A percentile compares a stretch with the other conserved stretches of the same genome.
These are phyloP conservation scores for Anthoscopus minutus DNA, from an alignment of 2,113 vertebrate species.

Conservation along the genomic window DNA sequence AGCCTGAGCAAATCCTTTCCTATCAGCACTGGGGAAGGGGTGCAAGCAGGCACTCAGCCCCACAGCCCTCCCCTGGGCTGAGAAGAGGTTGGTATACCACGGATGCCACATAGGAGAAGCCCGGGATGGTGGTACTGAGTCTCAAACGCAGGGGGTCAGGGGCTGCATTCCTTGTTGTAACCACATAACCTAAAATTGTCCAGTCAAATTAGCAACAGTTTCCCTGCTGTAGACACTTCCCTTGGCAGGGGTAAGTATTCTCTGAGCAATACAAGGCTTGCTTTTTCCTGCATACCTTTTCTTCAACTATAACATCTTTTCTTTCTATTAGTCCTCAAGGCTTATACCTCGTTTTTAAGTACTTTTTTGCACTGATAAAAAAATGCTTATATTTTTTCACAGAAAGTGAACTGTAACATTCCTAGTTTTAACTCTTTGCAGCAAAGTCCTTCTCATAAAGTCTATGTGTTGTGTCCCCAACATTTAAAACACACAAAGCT, in stretches of 20 bases:
- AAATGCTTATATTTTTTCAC: background rate
- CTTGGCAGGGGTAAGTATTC: background rate
- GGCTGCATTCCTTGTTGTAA: background rate
- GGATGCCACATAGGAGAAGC: background rate
- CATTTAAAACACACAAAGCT: background rate
- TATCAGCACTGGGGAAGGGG: background rate
- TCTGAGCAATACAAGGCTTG: background rate
- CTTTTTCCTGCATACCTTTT: background rate
- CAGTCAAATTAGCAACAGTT: background rate
- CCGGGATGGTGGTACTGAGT: background rate
- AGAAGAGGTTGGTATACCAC: fast-evolving
- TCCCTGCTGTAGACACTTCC: background rate
- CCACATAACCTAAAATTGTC: background rate
- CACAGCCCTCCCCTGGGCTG: background rate
- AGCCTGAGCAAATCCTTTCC: background rate
- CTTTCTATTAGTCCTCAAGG: background rate
- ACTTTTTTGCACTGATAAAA: background rate
- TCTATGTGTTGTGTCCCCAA: background rate
- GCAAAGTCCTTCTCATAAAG: background rate
- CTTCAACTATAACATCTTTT: background rate
- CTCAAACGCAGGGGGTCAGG: background rate
- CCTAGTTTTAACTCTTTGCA: background rate
- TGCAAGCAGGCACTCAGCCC: background rate
- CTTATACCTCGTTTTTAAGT: background rate
- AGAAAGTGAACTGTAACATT: background rate